These are phyloP conservation scores for Aspidoscelis tigris DNA, from an alignment of 2,113 vertebrate species.

Conservation along the genomic window DNA sequence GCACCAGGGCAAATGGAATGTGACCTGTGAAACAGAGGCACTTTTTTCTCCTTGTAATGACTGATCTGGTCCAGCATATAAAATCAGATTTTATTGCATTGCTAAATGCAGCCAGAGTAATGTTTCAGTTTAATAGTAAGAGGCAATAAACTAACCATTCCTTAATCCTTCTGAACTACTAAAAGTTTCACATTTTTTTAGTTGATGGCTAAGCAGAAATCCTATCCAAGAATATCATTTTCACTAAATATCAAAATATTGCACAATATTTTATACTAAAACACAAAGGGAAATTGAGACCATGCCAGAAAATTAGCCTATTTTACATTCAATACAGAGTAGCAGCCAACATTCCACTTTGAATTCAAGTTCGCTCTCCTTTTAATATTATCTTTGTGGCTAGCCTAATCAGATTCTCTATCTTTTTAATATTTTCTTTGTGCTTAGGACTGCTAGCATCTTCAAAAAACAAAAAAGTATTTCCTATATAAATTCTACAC, in stretches of 20 bases:
- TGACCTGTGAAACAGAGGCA: slow-evolving; percentile 28
- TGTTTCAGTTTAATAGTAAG: slow-evolving; percentile 28
- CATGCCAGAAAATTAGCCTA: not conserved
- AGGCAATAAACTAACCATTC: slow-evolving; percentile 26
- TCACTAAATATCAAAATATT: slow-evolving; percentile 16
- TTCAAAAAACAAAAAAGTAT: too few species aligned
- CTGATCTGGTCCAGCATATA: slow-evolving; percentile 22
- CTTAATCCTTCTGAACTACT: slow-evolving; percentile 37
- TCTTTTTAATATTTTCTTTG: too few species aligned
- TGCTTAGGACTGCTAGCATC: too few species aligned
- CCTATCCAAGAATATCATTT: slow-evolving; percentile 5
- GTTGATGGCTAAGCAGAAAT: slow-evolving; percentile 41
- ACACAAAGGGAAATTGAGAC: slow-evolving; percentile 26
- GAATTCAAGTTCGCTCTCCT: not conserved
- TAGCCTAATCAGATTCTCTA: not conserved
- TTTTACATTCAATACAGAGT: slow-evolving; percentile 3
- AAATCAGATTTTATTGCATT: slow-evolving; percentile 24
- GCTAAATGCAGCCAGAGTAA: slow-evolving; percentile 30
- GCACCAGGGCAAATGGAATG: not conserved
- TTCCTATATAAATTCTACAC: too few species aligned
- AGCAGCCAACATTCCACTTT: not conserved
- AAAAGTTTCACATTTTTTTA: slow-evolving; percentile 27
- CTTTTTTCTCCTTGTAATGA: slow-evolving; percentile 33
- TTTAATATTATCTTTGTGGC: slow-evolving; percentile 6
- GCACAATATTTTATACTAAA: slow-evolving; percentile 12